Evolutionary conservation across 2,888 invertebrate species (phyloP), one percentile per base, ranked within the genome.

Genomic region (Thelaira solivaga): DNA sequence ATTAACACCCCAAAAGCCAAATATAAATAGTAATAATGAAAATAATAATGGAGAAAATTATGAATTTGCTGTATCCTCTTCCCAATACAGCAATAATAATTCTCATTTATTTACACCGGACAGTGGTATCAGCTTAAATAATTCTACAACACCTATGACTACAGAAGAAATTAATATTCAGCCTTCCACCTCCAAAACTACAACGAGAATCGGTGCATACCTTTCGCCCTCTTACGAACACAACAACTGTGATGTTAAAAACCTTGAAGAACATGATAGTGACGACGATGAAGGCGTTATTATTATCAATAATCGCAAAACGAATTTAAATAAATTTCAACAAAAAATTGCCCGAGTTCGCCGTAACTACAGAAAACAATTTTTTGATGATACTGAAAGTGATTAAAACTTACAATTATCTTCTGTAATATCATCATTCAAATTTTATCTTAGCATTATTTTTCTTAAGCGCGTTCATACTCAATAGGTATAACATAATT

Each of bases 321-420:
- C 59, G 26, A 77, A 65, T 53, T 81, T 83, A 20, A 84, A 83
- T 80, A 67, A 84, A 65, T 85, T 84, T 76, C 83, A 85, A 51
- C 92, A 92, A 77, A 90, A 92, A 43, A 90, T 92, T 39, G 92
- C 92, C 84, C 91, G 92, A 82, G 91, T 92, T 1, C 90, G 92
- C 5, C 89, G 92, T 73, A 92, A 92, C 85, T 92, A 92, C 85
- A 90, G 92, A 82, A 92, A 90, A 85, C 92, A 92, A 82, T 91
- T 93, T 86, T 83, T 83, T 41, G 85, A 83, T 72, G 85, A 85
- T 61, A 71, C 93, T 0, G 93, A 93, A 85, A 93, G 93, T 51
- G 93, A 92, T 86, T 90, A 86, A 75, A 72, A n/a, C 36, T 13
- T 24, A 22, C 11, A 16, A 18, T 2, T 62, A 11, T 20, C 22